These are phyloP conservation scores for Trachelus troglodyta DNA, from an alignment of 2,888 invertebrate genomes.

Conservation along the genomic window DNA sequence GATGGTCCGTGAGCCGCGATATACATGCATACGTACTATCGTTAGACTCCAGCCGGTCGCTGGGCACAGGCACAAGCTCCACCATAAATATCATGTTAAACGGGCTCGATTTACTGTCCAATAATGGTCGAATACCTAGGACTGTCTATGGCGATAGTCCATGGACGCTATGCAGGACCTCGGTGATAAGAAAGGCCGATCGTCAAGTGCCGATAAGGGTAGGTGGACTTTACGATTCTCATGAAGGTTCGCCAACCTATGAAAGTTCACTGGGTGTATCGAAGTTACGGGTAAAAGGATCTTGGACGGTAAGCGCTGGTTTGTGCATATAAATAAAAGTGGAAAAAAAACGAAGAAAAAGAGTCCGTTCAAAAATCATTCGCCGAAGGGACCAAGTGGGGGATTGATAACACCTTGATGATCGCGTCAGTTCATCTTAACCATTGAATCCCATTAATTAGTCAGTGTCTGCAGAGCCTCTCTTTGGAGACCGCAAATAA, in stretches of 20 bases:
- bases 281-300: not conserved
- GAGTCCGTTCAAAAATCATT: no score
- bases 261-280: not conserved
- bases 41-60: conserved; percentile 37
- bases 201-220: conserved; percentile 35
- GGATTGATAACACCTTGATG: no score
- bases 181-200: conserved; percentile 37
- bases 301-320: no score
- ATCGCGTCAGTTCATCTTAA: no score
- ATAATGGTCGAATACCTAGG: conserved; percentile 54
- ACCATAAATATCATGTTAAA: conserved; percentile 62
- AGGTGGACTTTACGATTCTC: conserved; percentile 12
- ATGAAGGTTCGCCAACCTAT: not conserved
- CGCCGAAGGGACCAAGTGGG: no score
- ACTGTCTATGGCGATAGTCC: conserved; percentile 34
- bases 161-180: not conserved
- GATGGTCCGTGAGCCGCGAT: conserved; percentile 48
- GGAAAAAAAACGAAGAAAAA: no score
- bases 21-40: conserved; percentile 46
- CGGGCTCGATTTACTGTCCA: conserved; percentile 58
- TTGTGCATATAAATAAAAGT: no score
- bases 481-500: conserved; percentile 49
- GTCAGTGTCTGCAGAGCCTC: not conserved
- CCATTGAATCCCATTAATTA: no score
- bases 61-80: conserved; percentile 22